Percentiles rank a stretch among this genome's conserved stretches.
Conservation (phyloP, 1,140 invertebrate genomes). For the Venustaconcha ellipsiformis region DNA sequence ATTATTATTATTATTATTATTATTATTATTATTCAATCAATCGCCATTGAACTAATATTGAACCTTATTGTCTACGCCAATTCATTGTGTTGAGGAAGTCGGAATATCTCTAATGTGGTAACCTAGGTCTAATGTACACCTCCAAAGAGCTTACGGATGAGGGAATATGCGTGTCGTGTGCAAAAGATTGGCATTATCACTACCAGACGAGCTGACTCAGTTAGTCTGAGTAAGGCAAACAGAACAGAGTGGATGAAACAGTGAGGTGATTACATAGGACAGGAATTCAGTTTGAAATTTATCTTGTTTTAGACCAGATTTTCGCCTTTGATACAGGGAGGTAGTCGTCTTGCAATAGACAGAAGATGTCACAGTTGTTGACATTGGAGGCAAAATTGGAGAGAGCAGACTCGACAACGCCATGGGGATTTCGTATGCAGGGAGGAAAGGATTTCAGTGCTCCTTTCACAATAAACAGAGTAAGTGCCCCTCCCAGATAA, state of each 20-base stretch:
- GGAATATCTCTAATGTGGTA: too few relatives aligned
- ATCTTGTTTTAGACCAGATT: not conserved
- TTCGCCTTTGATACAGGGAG: slow-evolving; percentile 3
- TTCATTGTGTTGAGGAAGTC: too few relatives aligned
- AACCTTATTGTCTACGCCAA: too few relatives aligned
- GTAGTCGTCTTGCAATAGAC: slow-evolving; percentile 2
- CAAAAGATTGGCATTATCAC: slow-evolving; percentile 23
- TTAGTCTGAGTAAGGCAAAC: not conserved
- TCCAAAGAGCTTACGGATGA: not conserved
- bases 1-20: too few relatives aligned
- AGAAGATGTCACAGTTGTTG: slow-evolving; percentile 51
- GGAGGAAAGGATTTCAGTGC: slow-evolving; percentile 87
- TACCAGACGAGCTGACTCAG: not conserved
- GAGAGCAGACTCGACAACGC: slow-evolving; percentile 68
- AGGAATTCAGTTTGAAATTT: slow-evolving; percentile 4
- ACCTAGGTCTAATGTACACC: too few relatives aligned
- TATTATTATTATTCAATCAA: too few relatives aligned
- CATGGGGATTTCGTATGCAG: slow-evolving; percentile 93
- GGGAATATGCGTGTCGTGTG: slow-evolving; percentile 31
- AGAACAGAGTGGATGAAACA: not conserved
- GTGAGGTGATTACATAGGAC: slow-evolving; percentile 19
- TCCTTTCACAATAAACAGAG: not conserved
- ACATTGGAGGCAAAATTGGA: slow-evolving; percentile 64
- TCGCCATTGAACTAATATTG: too few relatives aligned
- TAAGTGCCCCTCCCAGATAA: not conserved